Conservation (phyloP, 2,797 vertebrate genomes). For the Danionella dracula region DNA sequence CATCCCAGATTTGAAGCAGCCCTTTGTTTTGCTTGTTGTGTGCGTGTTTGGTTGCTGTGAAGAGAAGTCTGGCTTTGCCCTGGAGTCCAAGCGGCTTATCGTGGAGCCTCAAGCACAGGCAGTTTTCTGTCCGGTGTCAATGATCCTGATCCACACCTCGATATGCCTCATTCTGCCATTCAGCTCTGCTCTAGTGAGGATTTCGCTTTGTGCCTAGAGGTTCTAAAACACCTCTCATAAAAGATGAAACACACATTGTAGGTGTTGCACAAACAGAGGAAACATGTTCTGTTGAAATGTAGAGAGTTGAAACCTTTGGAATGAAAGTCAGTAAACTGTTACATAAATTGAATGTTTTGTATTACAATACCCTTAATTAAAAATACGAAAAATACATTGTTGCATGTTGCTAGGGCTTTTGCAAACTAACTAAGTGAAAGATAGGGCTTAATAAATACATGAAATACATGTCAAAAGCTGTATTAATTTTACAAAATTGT, state of each 20-base stretch:
- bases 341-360: no score
- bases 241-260: not conserved
- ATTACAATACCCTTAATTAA: no score
- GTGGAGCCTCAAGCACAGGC: not conserved
- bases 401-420: no score
- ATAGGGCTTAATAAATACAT: no score
- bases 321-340: no score
- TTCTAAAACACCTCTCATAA: not conserved
- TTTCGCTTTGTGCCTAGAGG: not conserved
- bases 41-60: not conserved
- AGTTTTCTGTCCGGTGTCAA: conserved; percentile 15
- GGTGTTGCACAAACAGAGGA: no score
- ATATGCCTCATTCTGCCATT: conserved; percentile 2
- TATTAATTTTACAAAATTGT: no score
- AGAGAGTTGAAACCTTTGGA: no score
- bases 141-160: not conserved
- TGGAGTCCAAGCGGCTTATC: conserved; percentile 6
- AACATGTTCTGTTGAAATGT: no score
- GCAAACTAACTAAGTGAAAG: no score
- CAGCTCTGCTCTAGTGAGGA: not conserved
- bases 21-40: not conserved
- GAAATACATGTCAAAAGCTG: no score
- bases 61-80: not conserved
- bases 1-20: not conserved
- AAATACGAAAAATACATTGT: no score